Conservation (phyloP, 2,797 vertebrate genomes). For the Phyllotis vaccarum region DNA sequence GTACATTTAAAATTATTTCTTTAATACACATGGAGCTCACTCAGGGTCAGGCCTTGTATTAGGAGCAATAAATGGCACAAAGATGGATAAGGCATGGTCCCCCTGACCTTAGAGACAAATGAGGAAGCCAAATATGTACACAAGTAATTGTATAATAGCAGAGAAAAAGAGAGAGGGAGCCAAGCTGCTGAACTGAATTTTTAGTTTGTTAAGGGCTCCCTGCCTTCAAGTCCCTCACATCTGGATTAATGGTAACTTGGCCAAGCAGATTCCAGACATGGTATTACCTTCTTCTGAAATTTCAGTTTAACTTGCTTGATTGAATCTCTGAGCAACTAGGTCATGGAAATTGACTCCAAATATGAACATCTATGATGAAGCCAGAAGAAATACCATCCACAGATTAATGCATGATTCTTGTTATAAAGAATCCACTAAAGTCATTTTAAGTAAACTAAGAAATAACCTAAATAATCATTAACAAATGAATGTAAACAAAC, state of each 20-base stretch:
- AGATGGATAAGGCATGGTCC: slow-evolving; percentile 13
- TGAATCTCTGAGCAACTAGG: neutral
- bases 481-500: neutral
- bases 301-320: neutral
- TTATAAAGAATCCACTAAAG: slow-evolving; percentile 35
- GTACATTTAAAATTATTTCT: slow-evolving; percentile 1
- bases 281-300: slow-evolving; percentile 25
- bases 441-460: slow-evolving; percentile 2
- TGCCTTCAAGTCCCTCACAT: neutral
- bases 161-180: neutral
- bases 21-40: neutral
- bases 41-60: neutral
- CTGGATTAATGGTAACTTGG: neutral
- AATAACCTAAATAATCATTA: slow-evolving; percentile 34
- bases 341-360: neutral
- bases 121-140: neutral
- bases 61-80: slow-evolving; percentile 41
- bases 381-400: slow-evolving; percentile 16
- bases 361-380: neutral
- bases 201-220: neutral
- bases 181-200: neutral
- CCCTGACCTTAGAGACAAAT: slow-evolving; percentile 2
- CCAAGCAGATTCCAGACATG: neutral
- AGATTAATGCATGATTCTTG: neutral
- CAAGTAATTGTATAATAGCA: slow-evolving; percentile 1